These are phyloP conservation scores for Peromyscus eremicus DNA, from an alignment of 2,797 vertebrate genomes.

Conservation along the genomic window DNA sequence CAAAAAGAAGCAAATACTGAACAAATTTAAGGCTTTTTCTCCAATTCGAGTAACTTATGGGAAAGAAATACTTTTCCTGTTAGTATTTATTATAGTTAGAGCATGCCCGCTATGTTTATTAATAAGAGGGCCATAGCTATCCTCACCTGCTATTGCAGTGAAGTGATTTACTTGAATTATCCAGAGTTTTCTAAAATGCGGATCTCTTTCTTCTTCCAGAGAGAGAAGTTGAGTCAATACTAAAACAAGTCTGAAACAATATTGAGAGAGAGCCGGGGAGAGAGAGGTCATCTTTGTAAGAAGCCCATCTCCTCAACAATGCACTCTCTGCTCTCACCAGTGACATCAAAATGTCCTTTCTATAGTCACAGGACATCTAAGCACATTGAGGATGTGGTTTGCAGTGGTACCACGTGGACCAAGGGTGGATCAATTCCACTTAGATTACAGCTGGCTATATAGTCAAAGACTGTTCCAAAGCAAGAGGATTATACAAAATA, in stretches of 20 bases:
- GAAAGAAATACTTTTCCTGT: not conserved
- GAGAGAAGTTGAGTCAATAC: slow-evolving; percentile 29
- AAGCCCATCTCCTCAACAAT: slow-evolving; percentile 1
- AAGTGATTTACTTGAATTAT: slow-evolving; percentile 47
- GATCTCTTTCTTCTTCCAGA: not conserved
- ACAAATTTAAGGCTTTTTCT: slow-evolving; percentile 21
- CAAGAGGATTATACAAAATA: slow-evolving; percentile 26
- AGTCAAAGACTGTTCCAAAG: slow-evolving; percentile 52
- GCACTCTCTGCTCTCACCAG: not conserved
- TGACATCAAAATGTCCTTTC: not conserved
- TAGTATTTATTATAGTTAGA: not conserved
- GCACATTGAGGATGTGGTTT: not conserved
- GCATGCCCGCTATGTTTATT: not conserved
- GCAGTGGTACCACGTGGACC: not conserved
- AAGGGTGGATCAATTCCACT: slow-evolving; percentile 3
- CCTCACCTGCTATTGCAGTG: not conserved
- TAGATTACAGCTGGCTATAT: not conserved
- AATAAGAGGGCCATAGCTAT: not conserved
- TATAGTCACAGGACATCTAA: not conserved
- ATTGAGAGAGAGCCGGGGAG: not conserved
- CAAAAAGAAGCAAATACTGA: not conserved
- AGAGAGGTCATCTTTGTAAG: slow-evolving; percentile 36
- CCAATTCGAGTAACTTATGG: slow-evolving; percentile 1
- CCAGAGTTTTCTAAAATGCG: not conserved
- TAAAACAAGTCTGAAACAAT: not conserved